Evolutionary conservation across 2,888 invertebrate genomes (phyloP), one percentile per base, ranked within the genome.

Genomic region (Troides oblongomaculatus): DNA sequence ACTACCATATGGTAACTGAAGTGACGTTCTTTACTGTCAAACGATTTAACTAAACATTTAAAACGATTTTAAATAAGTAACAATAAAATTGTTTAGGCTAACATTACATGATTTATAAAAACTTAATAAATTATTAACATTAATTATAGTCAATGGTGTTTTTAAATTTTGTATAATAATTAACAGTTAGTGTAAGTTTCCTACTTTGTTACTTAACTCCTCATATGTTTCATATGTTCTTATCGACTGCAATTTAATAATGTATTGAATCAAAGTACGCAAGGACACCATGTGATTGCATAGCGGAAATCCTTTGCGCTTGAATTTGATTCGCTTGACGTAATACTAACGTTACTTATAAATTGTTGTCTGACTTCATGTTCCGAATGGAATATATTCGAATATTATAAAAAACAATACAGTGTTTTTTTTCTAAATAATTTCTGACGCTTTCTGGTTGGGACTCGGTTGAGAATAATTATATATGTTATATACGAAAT

Each of bases 271-370:
- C 62, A 70, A 64, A 64, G n/a, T 57, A 61, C 25, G 68, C 63
- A 72, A 69, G 72, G 71, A 70, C 73, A 74, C 72, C 71, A 72
- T 76, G 76, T 87, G 86, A 89, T 89, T 86, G 81, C 79, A 82
- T 77, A 78, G 78, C 79, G 73, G 76, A 81, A 85, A 77, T 75
- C 77, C 75, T 70, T 78, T 78, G 78, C 78, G 83, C 89, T 82
- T 87, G 82, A 85, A 89, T 88, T 86, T 72, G 83, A 86, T 85
- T 81, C 87, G 73, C 63, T 65, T 50, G 50, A 21, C 25, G 23
- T 58, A 58, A 21, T 68, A 66, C 67, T 62, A 70, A 66, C 59
- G 66, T 72, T 73, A 36, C 64, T 57, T 14, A 36, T 7, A 21
- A 23, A 23, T 23, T 57, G 10, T 57, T 57, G 18, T 12, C n/a